A percentile compares a stretch with the other conserved stretches of the same genome.
Evolutionary conservation across 2,888 invertebrate species (phyloP).

Genomic region (Tenthredo amoena): DNA sequence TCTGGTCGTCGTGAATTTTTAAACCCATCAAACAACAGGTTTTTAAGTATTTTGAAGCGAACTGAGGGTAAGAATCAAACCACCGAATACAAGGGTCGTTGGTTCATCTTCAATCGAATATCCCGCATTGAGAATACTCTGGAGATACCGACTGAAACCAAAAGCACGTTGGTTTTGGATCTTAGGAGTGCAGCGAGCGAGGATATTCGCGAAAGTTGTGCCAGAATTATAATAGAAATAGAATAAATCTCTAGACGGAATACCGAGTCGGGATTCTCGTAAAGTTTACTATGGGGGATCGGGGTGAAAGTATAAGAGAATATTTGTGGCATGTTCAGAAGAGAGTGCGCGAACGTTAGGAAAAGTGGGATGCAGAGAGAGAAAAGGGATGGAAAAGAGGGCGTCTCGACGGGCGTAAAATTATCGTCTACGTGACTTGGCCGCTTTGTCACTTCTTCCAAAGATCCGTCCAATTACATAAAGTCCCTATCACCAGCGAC

Average conservation of each 20-base stretch:
- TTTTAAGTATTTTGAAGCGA: background rate
- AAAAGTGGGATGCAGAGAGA: background rate
- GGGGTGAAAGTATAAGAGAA: background rate
- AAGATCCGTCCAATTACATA: conserved; percentile 46
- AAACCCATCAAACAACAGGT: background rate
- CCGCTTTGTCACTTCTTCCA: conserved; percentile 42
- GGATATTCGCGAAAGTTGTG: background rate
- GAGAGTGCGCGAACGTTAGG: background rate
- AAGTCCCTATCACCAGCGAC: conserved; percentile 39
- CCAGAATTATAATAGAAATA: background rate
- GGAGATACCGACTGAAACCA: background rate
- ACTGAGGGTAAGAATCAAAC: background rate
- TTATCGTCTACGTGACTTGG: conserved; percentile 51
- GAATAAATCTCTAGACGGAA: conserved; percentile 23
- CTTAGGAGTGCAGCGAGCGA: background rate
- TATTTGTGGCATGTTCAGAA: background rate
- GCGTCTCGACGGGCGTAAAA: conserved; percentile 3
- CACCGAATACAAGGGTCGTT: background rate
- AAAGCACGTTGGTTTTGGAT: background rate
- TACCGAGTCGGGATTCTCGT: conserved; percentile 3
- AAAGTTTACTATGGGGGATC: background rate
- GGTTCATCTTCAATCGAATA: background rate
- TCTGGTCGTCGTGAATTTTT: background rate
- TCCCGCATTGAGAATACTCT: background rate
- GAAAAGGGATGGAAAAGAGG: background rate